Base-by-base conservation (phyloP, 1,140 invertebrate species). In the Pseudomyrmex flavicornis region DNA sequence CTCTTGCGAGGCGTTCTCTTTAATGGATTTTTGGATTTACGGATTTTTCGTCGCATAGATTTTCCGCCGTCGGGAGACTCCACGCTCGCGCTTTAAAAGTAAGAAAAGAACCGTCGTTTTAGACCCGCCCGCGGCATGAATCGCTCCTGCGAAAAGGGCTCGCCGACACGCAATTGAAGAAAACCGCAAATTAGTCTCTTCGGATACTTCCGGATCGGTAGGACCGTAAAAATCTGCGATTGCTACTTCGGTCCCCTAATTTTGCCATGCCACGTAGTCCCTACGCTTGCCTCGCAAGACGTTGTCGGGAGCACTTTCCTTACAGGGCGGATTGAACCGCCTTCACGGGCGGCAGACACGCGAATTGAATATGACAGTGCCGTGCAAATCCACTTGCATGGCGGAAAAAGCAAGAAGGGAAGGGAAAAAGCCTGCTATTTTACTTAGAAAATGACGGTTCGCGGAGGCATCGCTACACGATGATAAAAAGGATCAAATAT, bases 191-290 rank as follows among this genome's bases (percentile, higher is more conserved):
- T 88, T 86, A 88, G 83, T 63, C 76, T 82, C 77, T 83, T 80
- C 48, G 65, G 62, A 22, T 70, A 70, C 66, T 84, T 80, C 58
- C 66, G 58, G 56, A 13, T 46, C 69, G 82, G 79, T 68, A 82
- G 59, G 75, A 50, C 84, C 82, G 70, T 86, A 76, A 87, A 90
- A 90, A 88, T 88, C 80, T 88, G 80, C 85, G 86, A 90, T 89
- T 87, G 89, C 82, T 84, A 85, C 87, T 59, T 79, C 61, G 44
- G 75, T 84, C 83, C 66, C 35, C 66, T 84, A 84, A 84, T 84
- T 70, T 79, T 63, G 63, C 26, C 56, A 52, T 63, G 58, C 48
- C 17, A 63, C 61, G 10, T 73, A 75, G 79, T 74, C 59, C 15
- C 58, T 17, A 50, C 52, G 44, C 15, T 83, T 48, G 75, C 46